Evolutionary conservation across 2,797 vertebrate genomes (phyloP), one percentile per base, ranked within the genome.

Genomic region (Coracias cyanogaster): DNA sequence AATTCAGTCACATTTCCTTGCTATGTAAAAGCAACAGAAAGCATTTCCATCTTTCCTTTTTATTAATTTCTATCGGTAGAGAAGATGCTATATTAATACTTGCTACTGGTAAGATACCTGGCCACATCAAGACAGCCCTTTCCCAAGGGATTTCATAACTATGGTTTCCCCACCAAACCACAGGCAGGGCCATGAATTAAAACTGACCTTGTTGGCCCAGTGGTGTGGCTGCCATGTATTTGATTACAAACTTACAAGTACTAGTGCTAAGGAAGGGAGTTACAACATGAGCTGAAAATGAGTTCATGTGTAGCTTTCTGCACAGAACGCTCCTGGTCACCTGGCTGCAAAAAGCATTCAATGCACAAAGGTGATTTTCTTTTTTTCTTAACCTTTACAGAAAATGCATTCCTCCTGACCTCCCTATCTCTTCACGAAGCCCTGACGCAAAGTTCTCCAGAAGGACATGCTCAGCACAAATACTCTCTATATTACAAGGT

Each of bases 61-160:
- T 48, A 62, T 31, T 84, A 33, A 87, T 94, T 91, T 81, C 35
- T 54, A n/a, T 58, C 4, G 3, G 60, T 94, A 89, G 52, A 73
- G 81, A 97, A 92, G 45, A 89, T 79, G 71, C 48, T 67, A 29
- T 33, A 41, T 77, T 82, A 88, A 93, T 78, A 74, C 64, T 58
- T 49, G 80, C 28, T 43, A 67, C 46, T 35, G 78, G 58, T 91
- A 81, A 86, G 78, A 79, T 0, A 8, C 67, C 93, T 91, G 82
- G 60, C 61, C 65, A 66, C 61, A 87, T 66, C 21, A 93, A 93
- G 85, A 80, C 46, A 78, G 88, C 45, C 73, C 77, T 94, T 90
- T 91, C 92, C 82, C 91, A 91, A 91, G 74, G 65, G 90, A 94
- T 96, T 97, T 96, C 58, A 76, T 94, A 91, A 97, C 92, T 86